Evolutionary conservation across 2,797 vertebrate species (phyloP), one percentile per base, ranked within the genome.

Genomic region (Propithecus deckenii): DNA sequence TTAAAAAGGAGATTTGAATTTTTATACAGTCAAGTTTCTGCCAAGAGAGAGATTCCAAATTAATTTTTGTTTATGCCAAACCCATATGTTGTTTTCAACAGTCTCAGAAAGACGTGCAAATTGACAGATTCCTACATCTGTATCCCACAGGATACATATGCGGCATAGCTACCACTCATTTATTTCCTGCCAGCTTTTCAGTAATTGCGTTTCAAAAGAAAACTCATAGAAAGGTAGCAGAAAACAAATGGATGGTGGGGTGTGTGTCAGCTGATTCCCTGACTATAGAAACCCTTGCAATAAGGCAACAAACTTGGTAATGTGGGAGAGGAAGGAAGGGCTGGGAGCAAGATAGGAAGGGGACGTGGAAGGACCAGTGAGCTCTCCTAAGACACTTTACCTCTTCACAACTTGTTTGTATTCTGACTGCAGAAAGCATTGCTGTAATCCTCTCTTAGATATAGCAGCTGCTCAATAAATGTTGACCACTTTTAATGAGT

Each of bases 81-180:
- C 5, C 50, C 87, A n/a, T 74, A 84, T 92, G 89, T 89, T 96
- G 61, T 93, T 94, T 97, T 74, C 38, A 22, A 65, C 30, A 69
- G 81, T 74, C 30, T 85, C 81, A 38, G 75, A 86, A 61, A 90
- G 94, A 52, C 43, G 76, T 38, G 28, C 48, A 35, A 43, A 75
- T 61, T 23, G 50, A 61, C 65, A 84, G 59, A 67, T 90, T 61
- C 55, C 81, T 74, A 52, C 22, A 72, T 89, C 67, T 94, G 48
- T 89, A 43, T 86, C 85, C 83, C 10, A 0, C 5, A 76, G 32
- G 59, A 18, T 69, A 13, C 25, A 0, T 65, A 15, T 67, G n/a
- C 25, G 55, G 65, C 5, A n/a, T 32, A 57, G 23, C 32, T 76
- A 63, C 43, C 65, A 35, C n/a, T 50, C 13, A 30, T 41, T 86